Conservation (phyloP, 37 sponge, comb jelly and placozoan genomes). For the Halichondria panicea region DNA sequence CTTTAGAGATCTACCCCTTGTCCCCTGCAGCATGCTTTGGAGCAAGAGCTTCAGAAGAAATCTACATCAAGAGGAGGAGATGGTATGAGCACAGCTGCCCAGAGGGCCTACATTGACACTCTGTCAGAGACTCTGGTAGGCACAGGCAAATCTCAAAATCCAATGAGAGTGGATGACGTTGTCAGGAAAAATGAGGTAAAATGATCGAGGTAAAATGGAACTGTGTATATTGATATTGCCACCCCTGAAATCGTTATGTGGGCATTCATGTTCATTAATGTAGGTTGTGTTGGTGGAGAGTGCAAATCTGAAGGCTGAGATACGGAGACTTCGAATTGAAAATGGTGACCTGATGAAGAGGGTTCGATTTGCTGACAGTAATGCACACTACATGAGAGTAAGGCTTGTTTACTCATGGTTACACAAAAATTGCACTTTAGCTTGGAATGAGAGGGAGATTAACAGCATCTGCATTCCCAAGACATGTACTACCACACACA, state of each 20-base stretch:
- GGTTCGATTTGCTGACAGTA: constrained; percentile 55
- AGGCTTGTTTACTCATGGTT: neutral
- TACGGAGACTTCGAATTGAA: constrained; percentile 58
- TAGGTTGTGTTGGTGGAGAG: constrained; percentile 78
- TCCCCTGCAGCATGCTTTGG: constrained; percentile 69
- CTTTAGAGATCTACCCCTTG: neutral
- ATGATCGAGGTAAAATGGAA: neutral
- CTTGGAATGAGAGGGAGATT: neutral
- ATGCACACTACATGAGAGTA: constrained; percentile 84
- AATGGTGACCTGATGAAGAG: constrained; percentile 61
- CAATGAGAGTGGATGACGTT: constrained; percentile 68
- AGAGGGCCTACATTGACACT: constrained; percentile 78
- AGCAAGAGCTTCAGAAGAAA: constrained; percentile 71
- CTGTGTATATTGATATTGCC: neutral
- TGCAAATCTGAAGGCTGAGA: constrained; percentile 73
- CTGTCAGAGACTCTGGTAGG: constrained; percentile 55
- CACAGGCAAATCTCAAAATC: constrained; percentile 32
- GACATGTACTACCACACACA: too few species aligned
- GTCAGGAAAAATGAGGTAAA: constrained; percentile 84
- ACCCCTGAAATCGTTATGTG: neutral
- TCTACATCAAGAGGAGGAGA: constrained; percentile 4
- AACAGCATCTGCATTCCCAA: too few species aligned
- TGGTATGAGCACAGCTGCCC: constrained; percentile 46
- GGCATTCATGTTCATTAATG: neutral
- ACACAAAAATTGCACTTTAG: neutral